phyloP scores from a whole-genome alignment of 2,888 invertebrate species.

The Nebria salina region DNA sequence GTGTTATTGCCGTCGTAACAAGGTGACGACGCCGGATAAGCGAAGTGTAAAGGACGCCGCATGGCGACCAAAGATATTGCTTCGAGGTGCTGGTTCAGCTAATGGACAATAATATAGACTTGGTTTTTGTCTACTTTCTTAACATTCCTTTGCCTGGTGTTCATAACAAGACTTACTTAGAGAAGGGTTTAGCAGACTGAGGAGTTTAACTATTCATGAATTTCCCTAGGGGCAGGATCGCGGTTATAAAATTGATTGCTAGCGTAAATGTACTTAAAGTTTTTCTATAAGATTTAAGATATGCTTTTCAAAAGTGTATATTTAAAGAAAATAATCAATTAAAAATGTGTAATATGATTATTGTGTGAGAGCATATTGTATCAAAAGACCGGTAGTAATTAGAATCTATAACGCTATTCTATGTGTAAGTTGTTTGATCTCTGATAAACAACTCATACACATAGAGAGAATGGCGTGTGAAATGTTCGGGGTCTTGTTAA shows the following conservation, averaged over 20 bases:
- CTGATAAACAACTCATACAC: background rate
- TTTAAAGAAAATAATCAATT: too few relatives aligned
- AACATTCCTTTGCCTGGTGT: background rate
- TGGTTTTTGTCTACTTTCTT: background rate
- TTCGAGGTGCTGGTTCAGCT: background rate
- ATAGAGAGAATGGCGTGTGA: constrained; percentile 6
- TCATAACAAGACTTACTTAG: background rate
- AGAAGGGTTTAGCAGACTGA: background rate
- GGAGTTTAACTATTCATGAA: background rate
- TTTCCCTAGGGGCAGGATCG: background rate
- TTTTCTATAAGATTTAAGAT: too few relatives aligned
- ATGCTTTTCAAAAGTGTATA: too few relatives aligned
- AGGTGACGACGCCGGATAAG: constrained; percentile 55
- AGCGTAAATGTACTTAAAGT: background rate
- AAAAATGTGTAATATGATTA: too few relatives aligned
- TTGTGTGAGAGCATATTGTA: too few relatives aligned
- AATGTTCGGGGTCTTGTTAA: background rate
- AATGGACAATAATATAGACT: background rate
- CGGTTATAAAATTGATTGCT: background rate
- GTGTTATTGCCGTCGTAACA: constrained; percentile 61
- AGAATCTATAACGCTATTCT: too few relatives aligned
- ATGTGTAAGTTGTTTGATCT: too few relatives aligned
- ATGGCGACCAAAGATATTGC: background rate
- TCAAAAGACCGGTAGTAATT: too few relatives aligned
- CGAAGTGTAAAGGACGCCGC: background rate